These are phyloP conservation scores for Leptonema lineaticorne DNA, from an alignment of 1,140 invertebrate species.

Conservation along the genomic window DNA sequence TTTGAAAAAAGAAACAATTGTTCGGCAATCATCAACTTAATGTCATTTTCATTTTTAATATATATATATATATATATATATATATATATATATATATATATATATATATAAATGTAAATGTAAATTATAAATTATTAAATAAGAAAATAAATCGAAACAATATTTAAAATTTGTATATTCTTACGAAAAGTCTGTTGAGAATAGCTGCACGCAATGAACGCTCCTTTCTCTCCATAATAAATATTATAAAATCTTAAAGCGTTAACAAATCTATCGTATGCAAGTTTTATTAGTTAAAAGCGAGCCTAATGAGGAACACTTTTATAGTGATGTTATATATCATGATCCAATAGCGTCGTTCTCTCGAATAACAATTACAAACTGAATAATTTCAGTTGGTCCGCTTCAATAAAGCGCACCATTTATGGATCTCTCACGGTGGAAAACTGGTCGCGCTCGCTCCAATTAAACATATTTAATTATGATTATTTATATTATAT, in stretches of 20 bases:
- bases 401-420: slow-evolving; percentile 11
- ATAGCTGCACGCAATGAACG: background rate
- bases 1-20: too few relatives aligned
- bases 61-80: too few relatives aligned
- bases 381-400: slow-evolving; percentile 19
- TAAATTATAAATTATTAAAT: background rate
- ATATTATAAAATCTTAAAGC: background rate
- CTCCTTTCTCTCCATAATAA: background rate
- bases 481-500: slow-evolving; percentile 28
- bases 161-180: background rate
- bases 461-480: slow-evolving; percentile 18
- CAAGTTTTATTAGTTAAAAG: background rate
- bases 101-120: background rate
- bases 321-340: slow-evolving; percentile 8
- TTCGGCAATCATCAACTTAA: too few relatives aligned
- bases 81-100: too few relatives aligned
- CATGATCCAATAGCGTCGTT: background rate
- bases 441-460: slow-evolving; percentile 7
- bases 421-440: slow-evolving; percentile 5
- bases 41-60: too few relatives aligned
- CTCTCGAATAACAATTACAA: slow-evolving; percentile 3
- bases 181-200: background rate
- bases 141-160: background rate
- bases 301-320: background rate
- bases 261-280: background rate